Conservation (phyloP, 64 coral and sea anemone genomes). For the Actinia tenebrosa region DNA sequence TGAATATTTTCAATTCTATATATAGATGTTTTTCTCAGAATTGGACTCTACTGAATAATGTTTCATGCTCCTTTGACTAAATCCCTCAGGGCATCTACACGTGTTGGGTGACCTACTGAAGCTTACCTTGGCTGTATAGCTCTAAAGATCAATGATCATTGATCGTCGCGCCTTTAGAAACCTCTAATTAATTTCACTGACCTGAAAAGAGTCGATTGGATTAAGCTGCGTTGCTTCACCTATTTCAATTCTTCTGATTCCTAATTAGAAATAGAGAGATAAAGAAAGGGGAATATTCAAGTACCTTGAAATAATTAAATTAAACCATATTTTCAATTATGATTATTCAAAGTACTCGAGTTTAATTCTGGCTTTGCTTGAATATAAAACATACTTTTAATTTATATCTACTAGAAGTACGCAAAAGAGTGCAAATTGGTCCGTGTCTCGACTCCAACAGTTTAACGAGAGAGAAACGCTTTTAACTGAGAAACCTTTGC, state of each 20-base stretch:
- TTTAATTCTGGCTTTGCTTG: too few relatives aligned
- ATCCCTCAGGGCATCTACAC: background rate
- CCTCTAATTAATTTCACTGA: background rate
- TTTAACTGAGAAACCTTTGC: too few relatives aligned
- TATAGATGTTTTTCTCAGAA: background rate
- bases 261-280: background rate
- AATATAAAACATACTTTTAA: too few relatives aligned
- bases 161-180: background rate
- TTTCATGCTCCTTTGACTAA: background rate
- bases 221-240: background rate
- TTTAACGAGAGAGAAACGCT: too few relatives aligned
- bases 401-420: too few relatives aligned
- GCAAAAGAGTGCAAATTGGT: too few relatives aligned
- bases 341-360: too few relatives aligned
- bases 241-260: slow-evolving; percentile 1
- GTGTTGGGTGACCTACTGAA: background rate
- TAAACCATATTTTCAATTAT: too few relatives aligned
- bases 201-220: background rate
- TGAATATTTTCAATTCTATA: too few relatives aligned
- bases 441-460: too few relatives aligned
- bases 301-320: too few relatives aligned
- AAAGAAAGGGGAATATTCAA: too few relatives aligned
- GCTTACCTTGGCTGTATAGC: background rate
- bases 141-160: background rate
- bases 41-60: background rate